A percentile compares a stretch with the other conserved stretches of the same genome.
Conservation (phyloP, 2,888 invertebrate genomes). For the Rotaria socialis region DNA sequence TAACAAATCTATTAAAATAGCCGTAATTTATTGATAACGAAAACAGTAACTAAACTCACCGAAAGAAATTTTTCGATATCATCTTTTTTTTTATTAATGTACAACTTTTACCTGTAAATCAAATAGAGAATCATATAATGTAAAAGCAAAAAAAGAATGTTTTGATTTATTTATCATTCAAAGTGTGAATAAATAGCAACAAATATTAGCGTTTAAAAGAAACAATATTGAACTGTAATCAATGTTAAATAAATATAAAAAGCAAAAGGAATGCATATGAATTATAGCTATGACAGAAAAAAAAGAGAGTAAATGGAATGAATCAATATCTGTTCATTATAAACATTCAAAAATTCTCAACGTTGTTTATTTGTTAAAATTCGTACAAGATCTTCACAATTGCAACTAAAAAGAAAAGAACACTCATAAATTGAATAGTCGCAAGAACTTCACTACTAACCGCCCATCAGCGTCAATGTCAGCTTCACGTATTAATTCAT, state of each 20-base stretch:
- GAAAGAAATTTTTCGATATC: not conserved
- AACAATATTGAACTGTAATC: not conserved
- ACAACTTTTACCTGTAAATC: not conserved
- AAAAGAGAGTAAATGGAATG: slow-evolving; percentile 12
- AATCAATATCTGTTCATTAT: not conserved
- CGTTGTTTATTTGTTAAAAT: slow-evolving; percentile 32
- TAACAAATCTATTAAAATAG: not conserved
- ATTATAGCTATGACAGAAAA: not conserved
- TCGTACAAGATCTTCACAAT: slow-evolving; percentile 37
- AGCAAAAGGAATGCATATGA: not conserved
- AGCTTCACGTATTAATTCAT: slow-evolving; percentile 31
- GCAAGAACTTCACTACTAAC: not conserved
- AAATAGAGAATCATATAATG: not conserved
- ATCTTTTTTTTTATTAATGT: not conserved
- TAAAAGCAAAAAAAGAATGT: not conserved
- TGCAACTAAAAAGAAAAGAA: not conserved
- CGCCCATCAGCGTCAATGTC: slow-evolving; percentile 26
- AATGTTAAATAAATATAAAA: not conserved
- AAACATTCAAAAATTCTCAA: not conserved
- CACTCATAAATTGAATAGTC: not conserved
- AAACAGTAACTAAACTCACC: not conserved
- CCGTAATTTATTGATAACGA: not conserved
- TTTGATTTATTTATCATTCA: not conserved
- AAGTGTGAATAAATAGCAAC: not conserved
- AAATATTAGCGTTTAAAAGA: not conserved